Conservation (phyloP, 2,888 invertebrate species). For the Troilus luridus region DNA sequence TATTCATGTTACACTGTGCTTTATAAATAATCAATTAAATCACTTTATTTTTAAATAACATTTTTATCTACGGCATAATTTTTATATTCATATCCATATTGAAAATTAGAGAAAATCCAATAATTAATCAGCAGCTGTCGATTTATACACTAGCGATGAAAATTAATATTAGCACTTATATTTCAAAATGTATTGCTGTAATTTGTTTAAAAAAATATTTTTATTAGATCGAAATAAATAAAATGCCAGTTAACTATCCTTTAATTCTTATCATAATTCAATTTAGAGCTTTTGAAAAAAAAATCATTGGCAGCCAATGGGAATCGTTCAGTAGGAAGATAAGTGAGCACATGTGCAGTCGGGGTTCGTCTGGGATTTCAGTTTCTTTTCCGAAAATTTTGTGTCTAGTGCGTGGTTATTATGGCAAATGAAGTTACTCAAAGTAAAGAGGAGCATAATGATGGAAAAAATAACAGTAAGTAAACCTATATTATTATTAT, state of each 20-base stretch:
- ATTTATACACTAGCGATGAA: neutral
- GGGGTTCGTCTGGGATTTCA: slow-evolving; percentile 55
- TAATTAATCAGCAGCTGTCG: neutral
- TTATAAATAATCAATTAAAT: neutral
- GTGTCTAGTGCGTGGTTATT: slow-evolving; percentile 51
- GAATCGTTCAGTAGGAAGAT: slow-evolving; percentile 57
- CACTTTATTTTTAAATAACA: neutral
- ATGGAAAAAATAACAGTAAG: slow-evolving; percentile 49
- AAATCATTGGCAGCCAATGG: slow-evolving; percentile 47
- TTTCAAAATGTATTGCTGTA: neutral
- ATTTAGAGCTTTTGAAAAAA: slow-evolving; percentile 10
- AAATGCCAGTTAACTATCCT: neutral
- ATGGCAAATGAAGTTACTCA: slow-evolving; percentile 59
- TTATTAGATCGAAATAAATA: neutral
- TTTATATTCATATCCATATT: neutral
- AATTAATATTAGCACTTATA: neutral
- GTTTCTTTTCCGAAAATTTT: slow-evolving; percentile 49
- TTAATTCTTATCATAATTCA: slow-evolving; percentile 30
- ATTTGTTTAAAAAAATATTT: neutral
- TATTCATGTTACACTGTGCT: neutral
- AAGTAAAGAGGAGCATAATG: slow-evolving; percentile 54
- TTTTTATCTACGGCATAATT: neutral
- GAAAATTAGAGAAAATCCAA: neutral
- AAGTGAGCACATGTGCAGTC: slow-evolving; percentile 64
- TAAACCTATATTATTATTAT: neutral